Base-by-base conservation (phyloP, 1,140 invertebrate species). In the Brachionus rubens region DNA sequence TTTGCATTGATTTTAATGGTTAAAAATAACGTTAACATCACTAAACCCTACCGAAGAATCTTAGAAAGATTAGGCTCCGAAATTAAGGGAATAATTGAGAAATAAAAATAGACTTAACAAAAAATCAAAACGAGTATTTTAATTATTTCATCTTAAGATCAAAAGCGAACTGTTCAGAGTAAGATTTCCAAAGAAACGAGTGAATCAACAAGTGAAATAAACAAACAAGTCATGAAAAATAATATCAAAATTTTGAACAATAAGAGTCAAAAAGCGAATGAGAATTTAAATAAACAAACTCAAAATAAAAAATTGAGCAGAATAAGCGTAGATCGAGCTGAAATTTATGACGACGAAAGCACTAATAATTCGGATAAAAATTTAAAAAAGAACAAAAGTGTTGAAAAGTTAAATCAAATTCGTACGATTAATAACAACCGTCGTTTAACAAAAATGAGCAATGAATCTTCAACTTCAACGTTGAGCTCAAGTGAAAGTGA, bases 361-460 rank as follows among this genome's bases (percentile, higher is more conserved):
- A 36, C 33, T 36, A 5, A 5, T 36, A 36, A 59, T 59, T 36
- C 54, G 7, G 30, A 59, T 3, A 36, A 59, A 40, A 12, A 1
- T 56, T 2, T 28, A 0, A 56, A 30, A 56, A 28, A 36, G 6
- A 59, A 0, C 16, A 16, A 33, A 59, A 59, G 36, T 36, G 2
- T 16, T 7, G n/a, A 14, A 36, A 16, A 12, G 7, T 4, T 2
- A n/a, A 21, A 48, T 48, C 10, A n/a, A 10, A 59, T 33, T 59
- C n/a, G n/a, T n/a, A n/a, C n/a, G n/a, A 28, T n/a, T 1, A n/a
- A 19, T 6, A 59, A 59, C 5, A 40, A 59, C 36, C 54, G 54
- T 33, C 14, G 28, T 19, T 36, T 59, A 16, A 59, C 54, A 28
- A 59, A 59, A 59, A 59, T 59, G 54, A 59, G 54, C 54, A 59